Percentiles rank a stretch among this genome's conserved stretches.
These are phyloP conservation scores for Sebastes kiyomatsui DNA, from an alignment of 2,797 vertebrate species.

Conservation along the genomic window DNA sequence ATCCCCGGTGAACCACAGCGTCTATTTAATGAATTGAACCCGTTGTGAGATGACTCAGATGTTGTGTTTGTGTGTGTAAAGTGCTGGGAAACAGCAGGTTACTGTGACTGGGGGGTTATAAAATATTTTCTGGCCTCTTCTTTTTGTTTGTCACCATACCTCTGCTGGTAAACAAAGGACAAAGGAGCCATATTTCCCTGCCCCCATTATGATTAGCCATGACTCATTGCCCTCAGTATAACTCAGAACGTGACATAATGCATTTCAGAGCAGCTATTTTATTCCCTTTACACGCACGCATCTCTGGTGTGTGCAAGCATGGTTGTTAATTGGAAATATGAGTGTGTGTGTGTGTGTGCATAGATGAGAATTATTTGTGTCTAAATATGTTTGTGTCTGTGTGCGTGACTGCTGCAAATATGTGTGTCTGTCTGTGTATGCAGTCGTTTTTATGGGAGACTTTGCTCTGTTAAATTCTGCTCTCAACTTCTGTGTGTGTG, in stretches of 20 bases:
- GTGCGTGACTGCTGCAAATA: background rate
- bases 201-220: slow-evolving; percentile 59
- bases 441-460: slow-evolving; percentile 9
- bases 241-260: slow-evolving; percentile 59
- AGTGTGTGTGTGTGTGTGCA: background rate
- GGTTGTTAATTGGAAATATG: slow-evolving; percentile 12
- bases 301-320: slow-evolving; percentile 8
- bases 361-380: slow-evolving; percentile 17
- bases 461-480: slow-evolving; percentile 48
- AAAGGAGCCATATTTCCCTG: slow-evolving; percentile 56
- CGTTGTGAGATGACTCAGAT: slow-evolving; percentile 38
- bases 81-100: background rate
- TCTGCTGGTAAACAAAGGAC: slow-evolving; percentile 51
- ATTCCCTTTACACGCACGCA: slow-evolving; percentile 15
- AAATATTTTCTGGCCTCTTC: background rate
- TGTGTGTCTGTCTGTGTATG: slow-evolving; percentile 10
- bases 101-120: background rate
- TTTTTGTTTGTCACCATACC: slow-evolving; percentile 27
- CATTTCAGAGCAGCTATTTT: slow-evolving; percentile 62
- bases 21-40: slow-evolving; percentile 60
- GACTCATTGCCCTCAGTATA: slow-evolving; percentile 40
- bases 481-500: slow-evolving; percentile 60
- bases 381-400: slow-evolving; percentile 6
- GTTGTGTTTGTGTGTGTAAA: background rate
- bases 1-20: slow-evolving; percentile 47